These are phyloP conservation scores for Plagodis dolabraria DNA, from an alignment of 2,888 invertebrate genomes.

Conservation along the genomic window DNA sequence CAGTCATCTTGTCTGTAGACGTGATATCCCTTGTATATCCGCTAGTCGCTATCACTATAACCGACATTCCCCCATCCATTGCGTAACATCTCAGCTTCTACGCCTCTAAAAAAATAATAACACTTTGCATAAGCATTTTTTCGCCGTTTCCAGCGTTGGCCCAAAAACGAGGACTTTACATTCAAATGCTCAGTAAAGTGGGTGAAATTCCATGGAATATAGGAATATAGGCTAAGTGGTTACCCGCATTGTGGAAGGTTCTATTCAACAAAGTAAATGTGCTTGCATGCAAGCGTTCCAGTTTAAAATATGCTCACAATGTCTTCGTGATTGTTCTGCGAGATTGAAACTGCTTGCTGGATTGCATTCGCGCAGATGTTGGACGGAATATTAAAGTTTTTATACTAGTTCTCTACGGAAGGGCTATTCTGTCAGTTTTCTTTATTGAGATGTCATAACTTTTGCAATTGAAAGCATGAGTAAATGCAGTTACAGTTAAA, in stretches of 20 bases:
- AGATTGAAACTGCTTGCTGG: conserved; percentile 19
- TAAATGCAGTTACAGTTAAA: background rate
- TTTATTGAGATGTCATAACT: background rate
- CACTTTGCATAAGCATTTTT: conserved; percentile 82
- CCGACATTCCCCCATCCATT: conserved; percentile 47
- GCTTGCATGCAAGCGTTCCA: conserved; percentile 16
- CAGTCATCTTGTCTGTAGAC: no score
- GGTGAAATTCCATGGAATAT: conserved; percentile 53
- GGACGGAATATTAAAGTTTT: conserved; percentile 23
- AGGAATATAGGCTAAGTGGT: conserved; percentile 40
- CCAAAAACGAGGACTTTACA: conserved; percentile 59
- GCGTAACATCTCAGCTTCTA: conserved; percentile 49
- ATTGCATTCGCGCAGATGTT: conserved; percentile 23
- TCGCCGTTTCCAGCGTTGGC: conserved; percentile 53
- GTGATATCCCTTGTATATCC: background rate
- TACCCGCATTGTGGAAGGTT: conserved; percentile 21
- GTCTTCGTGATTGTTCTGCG: conserved; percentile 20
- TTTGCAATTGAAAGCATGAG: background rate
- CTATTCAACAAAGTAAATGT: conserved; percentile 24
- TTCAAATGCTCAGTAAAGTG: conserved; percentile 58
- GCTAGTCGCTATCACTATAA: conserved; percentile 44
- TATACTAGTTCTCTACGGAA: conserved; percentile 4
- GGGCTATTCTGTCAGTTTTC: background rate
- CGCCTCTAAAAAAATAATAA: conserved; percentile 75
- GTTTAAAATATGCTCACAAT: conserved; percentile 16